Base-by-base conservation (phyloP, 1,140 invertebrate species). In the Halesus radiatus region DNA sequence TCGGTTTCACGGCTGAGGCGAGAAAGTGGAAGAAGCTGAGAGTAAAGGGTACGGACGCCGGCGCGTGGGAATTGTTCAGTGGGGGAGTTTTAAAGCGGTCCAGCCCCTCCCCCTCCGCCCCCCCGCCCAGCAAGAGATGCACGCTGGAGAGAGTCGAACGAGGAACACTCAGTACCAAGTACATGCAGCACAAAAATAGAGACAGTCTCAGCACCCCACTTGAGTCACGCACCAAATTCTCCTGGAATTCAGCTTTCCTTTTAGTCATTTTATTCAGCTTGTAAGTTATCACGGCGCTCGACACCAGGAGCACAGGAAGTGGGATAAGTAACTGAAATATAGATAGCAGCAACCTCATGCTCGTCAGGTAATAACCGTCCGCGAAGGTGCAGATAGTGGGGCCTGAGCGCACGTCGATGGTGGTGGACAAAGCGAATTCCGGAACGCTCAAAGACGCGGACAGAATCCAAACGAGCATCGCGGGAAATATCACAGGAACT, bases 361-460 rank as follows among this genome's bases (percentile, higher is more conserved):
- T 86, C 3, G 86, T 76, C 83, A 84, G 85, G 75, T 89, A 87
- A 79, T 85, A 86, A 1, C 86, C 85, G 52, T 89, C 87, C 3
- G 86, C 82, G 58, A 88, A 85, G 64, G 86, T 88, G 80, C 89
- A 90, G 15, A 87, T 37, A 10, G 85, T 78, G 5, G 83, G 78
- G 23, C 85, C 84, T 52, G 85, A 79, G 60, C 87, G 86, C 4
- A 84, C 75, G 32, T 85, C 84, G 23, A 88, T 81, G 10, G 86
- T 86, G 3, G 87, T 88, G 6, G 88, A 86, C 60, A 90, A 84
- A 26, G 85, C 85, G 84, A 90, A 91, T 78, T 91, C 88, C 13
- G 91, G 91, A 73, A 92, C 86, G 84, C 91, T 91, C 13, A 92
- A 80, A 3, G 91, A 92, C 10, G 88, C 84, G 68, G 90, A 87